Evolutionary conservation across 2,113 vertebrate genomes (phyloP), one percentile per base, ranked within the genome.

Genomic region (Taxidea taxus): DNA sequence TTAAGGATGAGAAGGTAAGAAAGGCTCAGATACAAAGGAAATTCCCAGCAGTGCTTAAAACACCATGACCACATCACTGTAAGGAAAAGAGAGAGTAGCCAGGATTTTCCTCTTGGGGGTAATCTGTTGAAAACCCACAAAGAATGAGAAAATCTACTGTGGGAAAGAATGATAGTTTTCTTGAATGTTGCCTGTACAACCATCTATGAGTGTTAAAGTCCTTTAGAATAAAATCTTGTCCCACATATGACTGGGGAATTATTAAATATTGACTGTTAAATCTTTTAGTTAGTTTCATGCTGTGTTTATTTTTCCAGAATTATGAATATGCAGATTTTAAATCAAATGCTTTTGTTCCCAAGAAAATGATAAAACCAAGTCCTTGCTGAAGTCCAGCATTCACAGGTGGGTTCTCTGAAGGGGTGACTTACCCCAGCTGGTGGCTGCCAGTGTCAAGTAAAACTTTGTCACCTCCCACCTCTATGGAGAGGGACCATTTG

Each of bases 81-180:
- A 93, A 98, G 96, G 97, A 97, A 98, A 29, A 93, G 98, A 96
- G 94, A 86, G 96, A 95, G 95, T 68, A 87, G 2, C 14, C 81
- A 0, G 87, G 62, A 14, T 95, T 98, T 96, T 85, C 94, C 98
- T 93, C 87, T 75, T 83, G 92, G 96, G 96, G 60, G n/a, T 86
- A 93, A 95, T 97, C 97, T 97, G 95, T 89, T 97, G 97, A 97
- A 98, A 97, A 83, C 82, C 96, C 94, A 93, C 91, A 64, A 18
- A 92, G 92, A 97, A 75, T 96, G n/a, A 98, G 97, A 98, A 98
- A 98, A 70, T 98, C 82, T 98, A 94, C 97, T 97, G 97, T 85
- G 58, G 91, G 86, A 98, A 98, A 96, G 96, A 94, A 94, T 93
- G 96, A 92, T 83, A 66, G 96, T 89, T 95, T 97, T 94, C 93